Conservation (phyloP, 2,113 vertebrate genomes). For the Scatophagus argus region DNA sequence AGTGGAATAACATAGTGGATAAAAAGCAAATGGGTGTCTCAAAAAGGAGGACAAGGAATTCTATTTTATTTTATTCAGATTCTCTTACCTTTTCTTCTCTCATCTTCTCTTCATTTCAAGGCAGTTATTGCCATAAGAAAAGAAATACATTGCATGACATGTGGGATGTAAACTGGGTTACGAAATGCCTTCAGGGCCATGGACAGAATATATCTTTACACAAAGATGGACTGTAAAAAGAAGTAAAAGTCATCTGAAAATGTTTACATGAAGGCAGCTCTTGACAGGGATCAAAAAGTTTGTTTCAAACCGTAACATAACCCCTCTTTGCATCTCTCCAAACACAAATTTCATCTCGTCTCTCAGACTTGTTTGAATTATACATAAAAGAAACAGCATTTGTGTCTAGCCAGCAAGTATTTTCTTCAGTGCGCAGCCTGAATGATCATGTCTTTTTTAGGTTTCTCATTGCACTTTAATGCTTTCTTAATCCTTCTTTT, state of each 20-base stretch:
- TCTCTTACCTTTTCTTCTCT: neutral
- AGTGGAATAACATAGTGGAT: slow-evolving; percentile 53
- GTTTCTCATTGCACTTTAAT: neutral
- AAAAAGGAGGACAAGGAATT: slow-evolving; percentile 30
- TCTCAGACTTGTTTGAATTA: neutral
- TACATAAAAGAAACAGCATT: neutral
- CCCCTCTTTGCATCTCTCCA: slow-evolving; percentile 1
- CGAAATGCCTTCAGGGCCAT: slow-evolving; percentile 52
- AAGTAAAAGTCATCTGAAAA: slow-evolving; percentile 24
- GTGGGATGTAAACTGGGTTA: slow-evolving; percentile 49
- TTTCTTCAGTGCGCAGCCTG: neutral
- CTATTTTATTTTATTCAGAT: slow-evolving; percentile 15
- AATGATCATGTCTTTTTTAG: neutral
- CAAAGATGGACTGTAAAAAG: slow-evolving; percentile 35
- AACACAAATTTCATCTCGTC: neutral
- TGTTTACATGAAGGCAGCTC: slow-evolving; percentile 33
- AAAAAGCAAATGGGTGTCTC: slow-evolving; percentile 66
- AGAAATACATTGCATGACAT: slow-evolving; percentile 39
- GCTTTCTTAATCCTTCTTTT: slow-evolving; percentile 3
- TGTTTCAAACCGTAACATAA: slow-evolving; percentile 3
- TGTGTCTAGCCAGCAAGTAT: neutral
- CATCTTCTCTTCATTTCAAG: slow-evolving; percentile 10
- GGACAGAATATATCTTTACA: slow-evolving; percentile 37
- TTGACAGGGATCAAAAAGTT: slow-evolving; percentile 28
- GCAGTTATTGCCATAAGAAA: slow-evolving; percentile 1